phyloP scores from a whole-genome alignment of 2,888 invertebrate genomes.

The Chrysolina haemoptera region DNA sequence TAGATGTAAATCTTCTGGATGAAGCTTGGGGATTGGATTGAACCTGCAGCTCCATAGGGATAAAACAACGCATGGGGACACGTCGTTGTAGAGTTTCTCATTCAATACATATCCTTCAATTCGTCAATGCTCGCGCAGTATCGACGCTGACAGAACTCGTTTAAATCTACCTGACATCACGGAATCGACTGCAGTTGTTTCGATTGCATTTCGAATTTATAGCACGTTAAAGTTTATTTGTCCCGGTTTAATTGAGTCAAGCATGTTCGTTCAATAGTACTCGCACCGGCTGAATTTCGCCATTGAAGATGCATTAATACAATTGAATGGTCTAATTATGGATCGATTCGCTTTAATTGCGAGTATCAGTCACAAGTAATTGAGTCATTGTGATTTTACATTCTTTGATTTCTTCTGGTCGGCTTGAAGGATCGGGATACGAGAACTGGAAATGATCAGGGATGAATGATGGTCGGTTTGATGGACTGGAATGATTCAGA shows the following conservation, averaged over 20 bases:
- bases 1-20: too few species aligned
- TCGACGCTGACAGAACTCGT: slow-evolving; percentile 53
- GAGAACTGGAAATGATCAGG: background rate
- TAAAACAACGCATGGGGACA: too few species aligned
- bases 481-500: background rate
- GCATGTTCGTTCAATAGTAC: slow-evolving; percentile 20
- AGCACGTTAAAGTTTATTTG: slow-evolving; percentile 52
- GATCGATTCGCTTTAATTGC: slow-evolving; percentile 29
- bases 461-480: background rate
- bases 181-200: slow-evolving; percentile 60
- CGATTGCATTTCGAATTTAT: slow-evolving; percentile 59
- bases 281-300: slow-evolving; percentile 27
- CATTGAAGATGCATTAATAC: slow-evolving; percentile 44
- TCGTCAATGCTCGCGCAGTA: too few species aligned
- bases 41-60: too few species aligned
- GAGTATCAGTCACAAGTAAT: slow-evolving; percentile 19
- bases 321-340: slow-evolving; percentile 37
- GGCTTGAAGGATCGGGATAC: slow-evolving; percentile 15
- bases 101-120: background rate
- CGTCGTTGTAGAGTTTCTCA: background rate
- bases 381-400: slow-evolving; percentile 25
- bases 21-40: too few species aligned
- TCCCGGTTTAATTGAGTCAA: slow-evolving; percentile 43
- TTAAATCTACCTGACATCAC: slow-evolving; percentile 56
- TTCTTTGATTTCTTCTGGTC: slow-evolving; percentile 34